phyloP scores from a whole-genome alignment of 2,888 invertebrate species.

The Tethea ocularis region DNA sequence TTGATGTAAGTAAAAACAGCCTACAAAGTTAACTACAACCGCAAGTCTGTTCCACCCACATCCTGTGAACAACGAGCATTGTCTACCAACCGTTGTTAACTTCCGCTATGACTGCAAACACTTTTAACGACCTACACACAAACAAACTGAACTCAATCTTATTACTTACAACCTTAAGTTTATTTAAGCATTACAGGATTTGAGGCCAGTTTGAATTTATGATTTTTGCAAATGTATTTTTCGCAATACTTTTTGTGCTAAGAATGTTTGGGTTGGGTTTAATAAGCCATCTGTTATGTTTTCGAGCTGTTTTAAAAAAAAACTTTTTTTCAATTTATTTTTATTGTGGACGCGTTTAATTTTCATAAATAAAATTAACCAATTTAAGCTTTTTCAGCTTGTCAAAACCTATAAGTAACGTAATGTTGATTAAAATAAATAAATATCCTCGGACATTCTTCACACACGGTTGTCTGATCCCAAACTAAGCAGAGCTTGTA shows the following conservation, averaged over 20 bases:
- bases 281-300: constrained; percentile 59
- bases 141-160: constrained; percentile 30
- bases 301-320: constrained; percentile 15
- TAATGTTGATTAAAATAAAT: no score
- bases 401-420: no score
- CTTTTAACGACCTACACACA: constrained; percentile 52
- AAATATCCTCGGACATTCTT: no score
- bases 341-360: background rate
- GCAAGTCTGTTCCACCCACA: constrained; percentile 1
- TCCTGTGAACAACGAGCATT: constrained; percentile 19
- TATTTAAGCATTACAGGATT: constrained; percentile 23
- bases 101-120: constrained; percentile 48
- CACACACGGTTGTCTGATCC: no score
- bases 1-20: constrained; percentile 29
- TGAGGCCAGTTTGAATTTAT: constrained; percentile 58
- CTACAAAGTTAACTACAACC: constrained; percentile 11
- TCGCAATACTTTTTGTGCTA: constrained; percentile 51
- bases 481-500: no score
- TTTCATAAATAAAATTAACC: no score
- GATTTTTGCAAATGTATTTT: constrained; percentile 66
- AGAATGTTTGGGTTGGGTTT: constrained; percentile 54
- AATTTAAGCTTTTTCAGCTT: no score
- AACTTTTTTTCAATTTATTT: constrained; percentile 3
- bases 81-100: constrained; percentile 41
- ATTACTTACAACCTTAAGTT: constrained; percentile 27